Base-by-base conservation (phyloP, 2,797 vertebrate genomes). In the Gouania willdenowi region DNA sequence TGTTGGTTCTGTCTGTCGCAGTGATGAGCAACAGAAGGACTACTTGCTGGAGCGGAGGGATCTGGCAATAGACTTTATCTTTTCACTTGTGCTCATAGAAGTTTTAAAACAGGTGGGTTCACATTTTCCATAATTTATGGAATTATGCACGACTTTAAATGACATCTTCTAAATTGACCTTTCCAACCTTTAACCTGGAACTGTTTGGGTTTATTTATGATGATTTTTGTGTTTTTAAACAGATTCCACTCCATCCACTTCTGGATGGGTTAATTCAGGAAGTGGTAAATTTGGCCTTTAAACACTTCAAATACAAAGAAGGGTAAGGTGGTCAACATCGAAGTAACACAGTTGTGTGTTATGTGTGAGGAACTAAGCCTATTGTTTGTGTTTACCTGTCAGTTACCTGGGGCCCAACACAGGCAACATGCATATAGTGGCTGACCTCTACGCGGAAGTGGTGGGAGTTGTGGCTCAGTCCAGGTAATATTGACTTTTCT, bases 221-320 rank as follows among this genome's bases (percentile, higher is more conserved):
- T 6, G 26, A n/a, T n/a, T n/a, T 39, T 9, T 41, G 56, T 41
- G 20, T 46, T 77, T 40, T 75, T 5, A 61, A 75, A 85, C 86
- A 99, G 97, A 97, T 98, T 80, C 93, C 94, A n/a, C 92, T 98
- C 46, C 97, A 98, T 82, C 97, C 97, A 73, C 92, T 98, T 60
- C 87, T 97, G 77, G 97, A 99, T 81, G 91, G 91, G 79, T 92
- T 98, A 58, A 94, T 98, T 80, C 94, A 97, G 57, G 97, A 99
- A 82, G 91, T 99, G 55, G 92, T 97, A 78, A 99, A 96, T 75
- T 77, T 98, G 87, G 91, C 95, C 47, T 99, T 99, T 82, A 99
- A 93, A 84, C 95, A 99, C 91, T 99, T 99, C 90, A 98, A 94
- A 82, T 99, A 98, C 78, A 99, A 96, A 81, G 95, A 99, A 89